Evolutionary conservation across 2,888 invertebrate genomes (phyloP).

Genomic region (Drepanosiphum platanoidis): DNA sequence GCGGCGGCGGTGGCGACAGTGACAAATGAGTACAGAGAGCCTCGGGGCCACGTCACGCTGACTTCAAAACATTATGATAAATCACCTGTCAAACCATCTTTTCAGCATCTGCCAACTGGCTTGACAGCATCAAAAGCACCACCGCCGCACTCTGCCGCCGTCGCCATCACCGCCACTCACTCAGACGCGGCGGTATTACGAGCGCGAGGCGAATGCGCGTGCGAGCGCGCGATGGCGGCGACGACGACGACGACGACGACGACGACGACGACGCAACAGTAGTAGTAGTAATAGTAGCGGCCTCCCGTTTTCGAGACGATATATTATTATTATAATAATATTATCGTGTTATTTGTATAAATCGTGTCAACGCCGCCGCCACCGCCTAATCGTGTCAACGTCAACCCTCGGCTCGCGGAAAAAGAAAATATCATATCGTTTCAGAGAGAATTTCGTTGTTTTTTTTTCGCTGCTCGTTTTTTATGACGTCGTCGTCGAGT

Average conservation of each 20-base stretch:
- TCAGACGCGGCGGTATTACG: not conserved
- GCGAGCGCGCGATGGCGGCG: not conserved
- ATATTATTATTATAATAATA: slow-evolving; percentile 29
- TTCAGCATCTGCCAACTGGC: slow-evolving; percentile 60
- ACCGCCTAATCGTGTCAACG: slow-evolving; percentile 21
- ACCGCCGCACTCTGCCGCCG: not conserved
- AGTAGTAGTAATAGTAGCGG: too few relatives aligned
- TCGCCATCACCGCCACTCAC: not conserved
- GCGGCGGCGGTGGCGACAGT: slow-evolving; percentile 57
- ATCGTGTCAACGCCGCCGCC: slow-evolving; percentile 25
- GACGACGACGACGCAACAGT: slow-evolving; percentile 36
- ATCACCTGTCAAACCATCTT: slow-evolving; percentile 62
- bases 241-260: too few relatives aligned
- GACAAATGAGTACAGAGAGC: slow-evolving; percentile 60
- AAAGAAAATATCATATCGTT: not conserved
- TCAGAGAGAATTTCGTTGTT: too few relatives aligned
- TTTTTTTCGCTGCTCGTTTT: too few relatives aligned
- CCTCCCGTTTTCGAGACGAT: not conserved
- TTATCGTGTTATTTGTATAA: slow-evolving; percentile 9
- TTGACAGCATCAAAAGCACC: slow-evolving; percentile 62
- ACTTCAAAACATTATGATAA: slow-evolving; percentile 62
- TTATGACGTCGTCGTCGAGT: too few relatives aligned
- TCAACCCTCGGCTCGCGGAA: not conserved
- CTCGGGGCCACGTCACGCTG: slow-evolving; percentile 61
- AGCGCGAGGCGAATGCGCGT: not conserved